Percentiles rank a stretch among this genome's conserved stretches.
Evolutionary conservation across 2,113 vertebrate species (phyloP).

Genomic region (Thamnophis sirtalis): DNA sequence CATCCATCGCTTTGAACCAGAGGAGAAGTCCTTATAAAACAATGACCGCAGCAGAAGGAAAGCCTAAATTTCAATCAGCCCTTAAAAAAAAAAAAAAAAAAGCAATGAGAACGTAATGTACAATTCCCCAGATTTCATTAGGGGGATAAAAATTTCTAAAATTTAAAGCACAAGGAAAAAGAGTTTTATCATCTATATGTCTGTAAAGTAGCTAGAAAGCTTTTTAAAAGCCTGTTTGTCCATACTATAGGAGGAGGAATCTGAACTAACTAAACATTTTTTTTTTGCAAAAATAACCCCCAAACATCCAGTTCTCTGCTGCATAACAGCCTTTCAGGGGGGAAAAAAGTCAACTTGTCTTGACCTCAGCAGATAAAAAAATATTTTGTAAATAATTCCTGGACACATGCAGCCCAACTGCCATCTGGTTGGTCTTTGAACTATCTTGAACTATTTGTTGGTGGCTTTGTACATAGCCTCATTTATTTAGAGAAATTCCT

Average conservation of each 20-base stretch:
- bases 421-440: constrained; percentile 29
- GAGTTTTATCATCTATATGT: background rate
- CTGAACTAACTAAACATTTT: background rate
- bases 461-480: background rate
- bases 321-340: background rate
- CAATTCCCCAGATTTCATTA: background rate
- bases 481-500: background rate
- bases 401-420: background rate
- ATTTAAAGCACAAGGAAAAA: background rate
- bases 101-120: background rate
- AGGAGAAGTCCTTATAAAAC: background rate
- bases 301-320: background rate
- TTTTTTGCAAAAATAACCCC: background rate
- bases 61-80: constrained; percentile 21
- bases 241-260: background rate
- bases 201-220: background rate
- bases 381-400: background rate
- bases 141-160: background rate
- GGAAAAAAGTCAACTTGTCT: constrained; percentile 1
- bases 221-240: background rate
- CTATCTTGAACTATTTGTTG: constrained; percentile 10
- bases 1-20: background rate
- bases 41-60: background rate
- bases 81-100: background rate
- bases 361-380: constrained; percentile 22